These are phyloP conservation scores for Sternarchorhynchus goeldii DNA, from an alignment of 2,797 vertebrate genomes.

Conservation along the genomic window DNA sequence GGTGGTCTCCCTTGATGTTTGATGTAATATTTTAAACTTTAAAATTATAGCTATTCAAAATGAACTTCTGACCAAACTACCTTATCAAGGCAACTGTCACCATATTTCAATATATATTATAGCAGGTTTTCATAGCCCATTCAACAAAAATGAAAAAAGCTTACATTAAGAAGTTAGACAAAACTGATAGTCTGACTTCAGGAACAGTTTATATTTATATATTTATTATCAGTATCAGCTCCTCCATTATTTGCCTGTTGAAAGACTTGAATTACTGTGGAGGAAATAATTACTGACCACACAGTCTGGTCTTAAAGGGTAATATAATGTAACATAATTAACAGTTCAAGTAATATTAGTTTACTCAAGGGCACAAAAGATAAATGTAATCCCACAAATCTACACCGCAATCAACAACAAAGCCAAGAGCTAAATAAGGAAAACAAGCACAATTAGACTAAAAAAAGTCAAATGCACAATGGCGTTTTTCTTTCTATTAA, in stretches of 20 bases:
- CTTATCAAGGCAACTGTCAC: not conserved
- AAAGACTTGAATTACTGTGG: not conserved
- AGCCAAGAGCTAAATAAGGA: not conserved
- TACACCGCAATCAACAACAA: not conserved
- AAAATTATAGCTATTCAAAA: not conserved
- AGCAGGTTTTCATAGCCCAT: not conserved
- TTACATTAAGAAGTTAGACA: not conserved
- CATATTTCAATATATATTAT: not conserved
- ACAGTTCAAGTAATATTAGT: constrained; percentile 11
- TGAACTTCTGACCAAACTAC: not conserved
- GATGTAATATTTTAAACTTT: not conserved
- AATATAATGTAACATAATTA: constrained; percentile 7
- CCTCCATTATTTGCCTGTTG: constrained; percentile 16
- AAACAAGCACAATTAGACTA: not conserved
- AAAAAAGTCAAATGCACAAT: not conserved
- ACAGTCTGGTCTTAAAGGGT: constrained; percentile 1
- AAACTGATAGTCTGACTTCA: not conserved
- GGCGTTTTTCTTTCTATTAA: not conserved
- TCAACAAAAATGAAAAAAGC: not conserved
- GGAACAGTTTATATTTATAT: too few species aligned
- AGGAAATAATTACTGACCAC: constrained; percentile 24
- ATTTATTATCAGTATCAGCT: not conserved
- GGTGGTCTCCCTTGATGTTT: not conserved
- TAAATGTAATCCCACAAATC: not conserved
- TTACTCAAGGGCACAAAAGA: constrained; percentile 42